Percentiles rank a stretch among this genome's conserved stretches.
phyloP scores from a whole-genome alignment of 2,113 vertebrate species.

The Gallinago jamesoni region DNA sequence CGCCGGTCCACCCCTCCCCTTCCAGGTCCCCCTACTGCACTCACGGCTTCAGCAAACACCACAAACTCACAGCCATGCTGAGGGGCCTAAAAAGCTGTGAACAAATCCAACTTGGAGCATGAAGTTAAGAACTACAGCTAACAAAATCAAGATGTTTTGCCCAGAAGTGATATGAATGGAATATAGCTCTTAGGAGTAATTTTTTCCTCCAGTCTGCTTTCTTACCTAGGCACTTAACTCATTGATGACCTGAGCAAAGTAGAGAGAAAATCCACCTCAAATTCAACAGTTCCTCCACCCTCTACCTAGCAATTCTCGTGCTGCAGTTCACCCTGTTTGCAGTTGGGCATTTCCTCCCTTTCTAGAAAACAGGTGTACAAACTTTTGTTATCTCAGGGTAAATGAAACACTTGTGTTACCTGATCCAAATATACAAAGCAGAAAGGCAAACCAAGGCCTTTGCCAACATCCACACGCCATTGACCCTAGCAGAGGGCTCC shows the following conservation, averaged over 20 bases:
- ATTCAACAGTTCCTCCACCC: neutral
- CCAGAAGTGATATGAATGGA: neutral
- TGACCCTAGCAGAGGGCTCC: neutral
- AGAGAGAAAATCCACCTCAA: neutral
- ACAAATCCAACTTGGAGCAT: neutral
- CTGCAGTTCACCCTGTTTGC: neutral
- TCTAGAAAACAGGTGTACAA: neutral
- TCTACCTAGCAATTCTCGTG: neutral
- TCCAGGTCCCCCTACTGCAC: neutral
- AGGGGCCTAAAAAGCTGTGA: neutral
- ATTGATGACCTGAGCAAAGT: neutral
- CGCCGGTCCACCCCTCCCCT: rapidly evolving
- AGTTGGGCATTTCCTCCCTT: neutral
- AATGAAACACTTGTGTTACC: neutral
- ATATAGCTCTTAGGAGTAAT: neutral
- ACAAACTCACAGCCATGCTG: neutral
- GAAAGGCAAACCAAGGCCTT: neutral
- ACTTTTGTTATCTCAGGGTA: neutral
- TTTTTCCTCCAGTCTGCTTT: neutral
- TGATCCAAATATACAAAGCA: neutral
- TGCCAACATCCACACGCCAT: rapidly evolving
- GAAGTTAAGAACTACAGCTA: neutral
- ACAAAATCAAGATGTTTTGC: neutral
- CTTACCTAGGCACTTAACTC: neutral
- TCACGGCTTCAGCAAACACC: neutral